Evolutionary conservation across 1,140 invertebrate genomes (phyloP), one percentile per base, ranked within the genome.

Genomic region (Armadillidium nasatum): DNA sequence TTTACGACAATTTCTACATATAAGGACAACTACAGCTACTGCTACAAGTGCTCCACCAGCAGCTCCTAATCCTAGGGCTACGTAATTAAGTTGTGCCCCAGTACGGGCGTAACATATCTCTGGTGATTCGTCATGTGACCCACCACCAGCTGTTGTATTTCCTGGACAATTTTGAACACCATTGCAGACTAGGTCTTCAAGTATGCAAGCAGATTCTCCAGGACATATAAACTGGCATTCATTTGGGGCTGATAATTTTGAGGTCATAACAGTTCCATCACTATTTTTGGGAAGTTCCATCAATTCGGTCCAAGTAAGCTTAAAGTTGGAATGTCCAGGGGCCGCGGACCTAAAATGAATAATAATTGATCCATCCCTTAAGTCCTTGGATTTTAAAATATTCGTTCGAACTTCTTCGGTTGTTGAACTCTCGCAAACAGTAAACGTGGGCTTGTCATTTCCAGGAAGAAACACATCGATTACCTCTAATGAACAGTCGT

Each of bases 281-380:
- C 89, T 88, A 83, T 94, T 94, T 74, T 92, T 87, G 0, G 93
- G 92, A 77, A 94, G 85, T 83, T 94, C 93, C 82, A 90, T 93
- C n/a, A 95, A 85, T 82, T 94, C 93, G 4, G 93, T 94, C 93
- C 93, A 95, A 4, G 91, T 91, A 43, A 95, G 90, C 84, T 93
- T 92, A 82, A 95, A 94, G 0, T 91, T 89, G 0, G 93, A 91
- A 74, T 90, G 88, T 13, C 90, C 88, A 73, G 87, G 86, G 10
- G 90, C 88, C 0, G 88, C 88, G n/a, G 88, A 87, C 78, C 89
- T 89, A 75, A 88, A 86, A 73, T 87, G 86, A 0, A 83, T 83
- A 44, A 81, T 83, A 15, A 82, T 74, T 50, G 81, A 83, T 23
- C 83, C 82, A 46, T 82, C 82, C 45, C 88, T 88, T 50, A 94